Conservation (phyloP, 2,888 invertebrate species). For the Eupeodes luniger region DNA sequence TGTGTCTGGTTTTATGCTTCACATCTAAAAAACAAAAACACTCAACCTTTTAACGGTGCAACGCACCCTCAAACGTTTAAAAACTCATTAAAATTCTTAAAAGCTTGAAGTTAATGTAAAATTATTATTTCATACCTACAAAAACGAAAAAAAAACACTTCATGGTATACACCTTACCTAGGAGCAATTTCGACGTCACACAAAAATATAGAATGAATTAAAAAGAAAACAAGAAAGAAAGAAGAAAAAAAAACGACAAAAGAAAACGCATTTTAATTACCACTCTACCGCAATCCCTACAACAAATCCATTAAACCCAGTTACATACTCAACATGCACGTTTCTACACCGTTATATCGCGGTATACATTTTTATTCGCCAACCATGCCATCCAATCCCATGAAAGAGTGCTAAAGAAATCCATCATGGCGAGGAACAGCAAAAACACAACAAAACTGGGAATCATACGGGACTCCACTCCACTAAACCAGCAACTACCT, state of each 20-base stretch:
- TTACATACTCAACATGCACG: slow-evolving; percentile 74
- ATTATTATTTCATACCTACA: slow-evolving; percentile 21
- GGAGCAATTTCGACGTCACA: slow-evolving; percentile 1
- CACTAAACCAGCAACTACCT: slow-evolving; percentile 59
- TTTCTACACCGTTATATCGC: slow-evolving; percentile 71
- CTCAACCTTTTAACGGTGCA: slow-evolving; percentile 46
- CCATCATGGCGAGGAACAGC: slow-evolving; percentile 53
- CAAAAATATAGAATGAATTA: slow-evolving; percentile 24
- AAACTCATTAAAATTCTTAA: slow-evolving; percentile 67
- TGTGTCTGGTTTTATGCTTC: background rate
- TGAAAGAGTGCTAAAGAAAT: slow-evolving; percentile 56
- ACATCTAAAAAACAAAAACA: background rate
- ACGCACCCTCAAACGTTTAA: slow-evolving; percentile 63
- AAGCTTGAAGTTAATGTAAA: slow-evolving; percentile 62
- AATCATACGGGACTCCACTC: slow-evolving; percentile 71
- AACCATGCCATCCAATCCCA: too few relatives aligned
- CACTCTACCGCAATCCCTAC: slow-evolving; percentile 75
- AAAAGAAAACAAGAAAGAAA: background rate
- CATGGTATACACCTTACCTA: too few relatives aligned
- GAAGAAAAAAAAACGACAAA: background rate
- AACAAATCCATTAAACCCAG: slow-evolving; percentile 74
- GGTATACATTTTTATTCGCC: slow-evolving; percentile 63
- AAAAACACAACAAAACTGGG: slow-evolving; percentile 63
- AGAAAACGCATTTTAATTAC: slow-evolving; percentile 72
- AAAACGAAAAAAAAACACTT: background rate